These are phyloP conservation scores for Agrotis ipsilon DNA, from an alignment of 2,888 invertebrate species.

Conservation along the genomic window DNA sequence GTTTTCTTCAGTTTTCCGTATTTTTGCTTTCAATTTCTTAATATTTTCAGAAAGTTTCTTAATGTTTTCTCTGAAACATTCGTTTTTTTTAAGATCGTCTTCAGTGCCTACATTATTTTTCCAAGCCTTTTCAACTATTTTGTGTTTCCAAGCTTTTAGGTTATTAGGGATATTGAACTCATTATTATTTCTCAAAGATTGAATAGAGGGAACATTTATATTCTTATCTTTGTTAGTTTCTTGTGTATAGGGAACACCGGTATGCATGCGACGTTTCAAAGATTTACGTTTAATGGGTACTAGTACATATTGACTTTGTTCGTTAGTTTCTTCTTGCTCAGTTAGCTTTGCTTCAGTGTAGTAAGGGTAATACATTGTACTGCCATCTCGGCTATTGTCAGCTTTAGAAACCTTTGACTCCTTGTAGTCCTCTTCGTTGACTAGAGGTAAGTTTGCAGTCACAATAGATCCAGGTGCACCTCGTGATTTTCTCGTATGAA, in stretches of 20 bases:
- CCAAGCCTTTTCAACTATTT: background rate
- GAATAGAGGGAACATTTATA: constrained; percentile 8
- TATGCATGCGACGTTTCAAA: constrained; percentile 5
- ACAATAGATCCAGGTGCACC: constrained; percentile 7
- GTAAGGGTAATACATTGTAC: constrained; percentile 23
- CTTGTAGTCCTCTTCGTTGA: constrained; percentile 43
- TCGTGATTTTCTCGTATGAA: constrained; percentile 5
- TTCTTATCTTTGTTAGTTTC: constrained; percentile 16
- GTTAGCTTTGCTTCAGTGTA: background rate
- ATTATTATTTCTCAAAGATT: background rate
- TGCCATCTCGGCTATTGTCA: background rate
- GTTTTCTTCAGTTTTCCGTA: constrained; percentile 52
- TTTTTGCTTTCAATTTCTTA: constrained; percentile 63
- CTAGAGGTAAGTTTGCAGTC: constrained; percentile 32
- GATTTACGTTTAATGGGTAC: constrained; percentile 10
- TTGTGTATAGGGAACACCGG: background rate
- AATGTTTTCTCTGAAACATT: constrained; percentile 61
- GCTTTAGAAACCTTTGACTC: background rate
- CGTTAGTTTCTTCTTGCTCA: constrained; percentile 5
- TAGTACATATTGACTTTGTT: constrained; percentile 13
- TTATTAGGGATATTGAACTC: constrained; percentile 6
- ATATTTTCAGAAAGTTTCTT: constrained; percentile 62
- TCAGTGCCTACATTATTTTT: constrained; percentile 7
- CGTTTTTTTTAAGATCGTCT: constrained; percentile 17
- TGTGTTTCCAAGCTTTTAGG: background rate